Evolutionary conservation across 2,888 invertebrate species (phyloP), one percentile per base, ranked within the genome.

Genomic region (Leistus spinibarbis): DNA sequence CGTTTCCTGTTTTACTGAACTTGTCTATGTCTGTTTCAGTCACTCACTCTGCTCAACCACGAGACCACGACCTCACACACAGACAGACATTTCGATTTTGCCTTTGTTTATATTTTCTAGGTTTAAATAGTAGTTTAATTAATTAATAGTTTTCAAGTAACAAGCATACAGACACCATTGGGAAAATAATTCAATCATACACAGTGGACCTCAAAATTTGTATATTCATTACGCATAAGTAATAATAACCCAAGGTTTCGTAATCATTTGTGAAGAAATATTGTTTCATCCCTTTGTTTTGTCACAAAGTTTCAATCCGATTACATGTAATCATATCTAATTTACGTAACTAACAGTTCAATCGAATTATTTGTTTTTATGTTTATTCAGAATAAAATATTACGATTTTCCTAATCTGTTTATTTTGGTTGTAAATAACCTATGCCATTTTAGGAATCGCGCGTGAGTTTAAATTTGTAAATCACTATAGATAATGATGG

Each of bases 191-290:
- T 4, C 13, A 40, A 40, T 10, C 13, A 40, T 40, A 2, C 7
- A 40, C 13, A 40, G 40, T 10, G 13, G 40, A 40, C 7, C 7
- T 40, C 40, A 13, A 7, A 40, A 13, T 40, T 13, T 24, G 24
- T 7, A 40, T 70, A 70, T 63, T 63, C 54, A 70, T 70, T 63
- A 63, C 70, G n/a, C n/a, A n/a, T n/a, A n/a, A n/a, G n/a, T n/a
- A n/a, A n/a, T n/a, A n/a, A n/a, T n/a, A n/a, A n/a, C n/a, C n/a
- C n/a, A n/a, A n/a, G n/a, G n/a, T n/a, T 63, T 17, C 24, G 70
- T 62, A 63, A 70, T 24, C 24, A 63, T 70, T 70, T 70, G 63
- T 62, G 62, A 70, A 63, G 70, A 70, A 70, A 70, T 70, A 70
- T 70, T 63, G 63, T 70, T 70, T 70, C 70, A 70, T 70, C 63